Conservation (phyloP, 2,113 vertebrate species). For the Chaenocephalus aceratus region DNA sequence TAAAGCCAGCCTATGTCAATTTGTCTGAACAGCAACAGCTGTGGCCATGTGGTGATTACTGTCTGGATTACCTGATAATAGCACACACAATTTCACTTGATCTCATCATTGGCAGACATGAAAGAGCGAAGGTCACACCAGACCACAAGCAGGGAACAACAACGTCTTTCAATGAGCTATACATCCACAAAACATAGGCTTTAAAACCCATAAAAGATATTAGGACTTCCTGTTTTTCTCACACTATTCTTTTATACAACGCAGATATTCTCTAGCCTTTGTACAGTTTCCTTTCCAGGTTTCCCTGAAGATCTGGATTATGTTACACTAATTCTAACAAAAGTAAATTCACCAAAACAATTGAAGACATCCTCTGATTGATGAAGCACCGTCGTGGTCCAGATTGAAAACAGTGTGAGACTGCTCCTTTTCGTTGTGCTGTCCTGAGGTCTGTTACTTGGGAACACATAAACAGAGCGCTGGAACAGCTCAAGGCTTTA, state of each 20-base stretch:
- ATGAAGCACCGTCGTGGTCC: conserved; percentile 43
- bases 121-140: background rate
- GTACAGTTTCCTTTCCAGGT: conserved; percentile 51
- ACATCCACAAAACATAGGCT: background rate
- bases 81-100: background rate
- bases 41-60: conserved; percentile 9
- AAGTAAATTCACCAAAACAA: conserved; percentile 51
- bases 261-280: conserved; percentile 14
- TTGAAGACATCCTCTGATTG: conserved; percentile 59
- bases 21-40: conserved; percentile 35
- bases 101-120: background rate
- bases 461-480: conserved; percentile 59
- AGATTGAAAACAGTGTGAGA: conserved; percentile 47
- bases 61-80: conserved; percentile 1
- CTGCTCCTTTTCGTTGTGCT: conserved; percentile 35
- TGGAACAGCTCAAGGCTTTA: conserved; percentile 34
- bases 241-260: background rate
- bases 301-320: conserved; percentile 65
- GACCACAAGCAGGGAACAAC: background rate
- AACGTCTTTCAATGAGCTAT: background rate
- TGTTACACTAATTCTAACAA: conserved; percentile 68
- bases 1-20: background rate
- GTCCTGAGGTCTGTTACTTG: conserved; percentile 43
- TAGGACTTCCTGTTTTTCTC: conserved; percentile 2
- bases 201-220: background rate